Evolutionary conservation across 1,140 invertebrate genomes (phyloP).

Genomic region (Reticulitermes speratus): DNA sequence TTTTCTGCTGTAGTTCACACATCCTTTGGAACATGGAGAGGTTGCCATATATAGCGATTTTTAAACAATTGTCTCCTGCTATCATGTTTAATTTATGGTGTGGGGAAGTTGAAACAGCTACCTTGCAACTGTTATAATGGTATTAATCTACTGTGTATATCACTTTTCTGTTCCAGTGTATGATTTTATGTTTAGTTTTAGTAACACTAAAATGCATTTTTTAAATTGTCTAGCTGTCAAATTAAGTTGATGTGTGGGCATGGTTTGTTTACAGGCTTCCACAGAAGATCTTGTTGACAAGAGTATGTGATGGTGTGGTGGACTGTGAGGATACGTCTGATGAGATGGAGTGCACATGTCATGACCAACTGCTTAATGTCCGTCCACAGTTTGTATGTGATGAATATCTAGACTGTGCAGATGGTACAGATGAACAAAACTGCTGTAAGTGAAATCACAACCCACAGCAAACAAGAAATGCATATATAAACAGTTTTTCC

Average conservation of each 20-base stretch:
- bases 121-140: no score
- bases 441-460: conserved; percentile 55
- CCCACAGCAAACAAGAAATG: not conserved
- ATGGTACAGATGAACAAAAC: conserved; percentile 70
- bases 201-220: no score
- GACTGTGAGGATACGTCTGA: conserved; percentile 84
- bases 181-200: no score
- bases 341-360: conserved; percentile 71
- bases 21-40: no score
- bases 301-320: conserved; percentile 65
- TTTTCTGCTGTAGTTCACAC: no score
- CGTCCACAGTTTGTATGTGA: conserved; percentile 66
- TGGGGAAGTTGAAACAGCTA: no score
- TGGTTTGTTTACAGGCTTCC: conserved; percentile 52
- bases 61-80: no score
- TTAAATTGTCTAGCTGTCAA: no score
- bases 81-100: no score
- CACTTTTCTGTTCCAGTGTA: no score
- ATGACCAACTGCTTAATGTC: conserved; percentile 58
- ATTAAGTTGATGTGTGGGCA: not conserved
- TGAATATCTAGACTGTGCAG: conserved; percentile 72
- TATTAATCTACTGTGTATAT: no score
- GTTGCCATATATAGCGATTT: no score
- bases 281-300: conserved; percentile 58
- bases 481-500: not conserved